These are phyloP conservation scores for Nycticebus coucang DNA, from an alignment of 2,113 vertebrate genomes.

Conservation along the genomic window DNA sequence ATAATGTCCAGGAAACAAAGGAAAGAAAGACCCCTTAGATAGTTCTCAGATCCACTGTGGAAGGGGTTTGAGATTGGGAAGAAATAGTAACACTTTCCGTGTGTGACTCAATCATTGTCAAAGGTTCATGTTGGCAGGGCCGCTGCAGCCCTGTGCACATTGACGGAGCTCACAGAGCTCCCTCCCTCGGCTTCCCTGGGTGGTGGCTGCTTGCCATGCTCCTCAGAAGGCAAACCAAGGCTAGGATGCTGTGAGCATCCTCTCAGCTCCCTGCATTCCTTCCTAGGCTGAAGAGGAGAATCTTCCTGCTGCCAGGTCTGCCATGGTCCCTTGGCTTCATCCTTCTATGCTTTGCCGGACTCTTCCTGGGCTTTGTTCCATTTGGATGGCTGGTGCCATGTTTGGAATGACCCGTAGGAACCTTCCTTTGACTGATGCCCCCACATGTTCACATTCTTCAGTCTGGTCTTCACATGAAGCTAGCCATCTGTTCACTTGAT, in stretches of 20 bases:
- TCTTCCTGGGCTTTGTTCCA: too few species aligned
- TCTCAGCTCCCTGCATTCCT: fast-evolving
- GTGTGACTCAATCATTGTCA: neutral
- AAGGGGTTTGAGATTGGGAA: neutral
- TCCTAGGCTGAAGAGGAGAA: neutral
- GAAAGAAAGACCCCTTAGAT: neutral
- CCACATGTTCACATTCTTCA: neutral
- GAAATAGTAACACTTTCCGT: neutral
- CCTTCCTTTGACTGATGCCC: neutral
- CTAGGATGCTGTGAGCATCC: neutral
- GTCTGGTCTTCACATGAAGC: fast-evolving
- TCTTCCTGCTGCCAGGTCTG: fast-evolving
- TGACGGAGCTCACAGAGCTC: neutral
- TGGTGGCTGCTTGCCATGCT: neutral
- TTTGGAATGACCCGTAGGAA: neutral
- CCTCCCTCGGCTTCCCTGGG: neutral
- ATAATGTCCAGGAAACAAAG: neutral
- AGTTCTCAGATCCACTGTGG: neutral
- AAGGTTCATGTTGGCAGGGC: neutral
- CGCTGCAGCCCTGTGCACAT: fast-evolving
- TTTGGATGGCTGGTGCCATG: too few species aligned
- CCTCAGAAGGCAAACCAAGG: neutral
- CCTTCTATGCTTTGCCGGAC: neutral
- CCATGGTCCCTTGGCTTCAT: fast-evolving
- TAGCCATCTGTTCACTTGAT: neutral